A percentile compares a stretch with the other conserved stretches of the same genome.
These are phyloP conservation scores for Melanerpes formicivorus DNA, from an alignment of 2,113 vertebrate species.

Conservation along the genomic window DNA sequence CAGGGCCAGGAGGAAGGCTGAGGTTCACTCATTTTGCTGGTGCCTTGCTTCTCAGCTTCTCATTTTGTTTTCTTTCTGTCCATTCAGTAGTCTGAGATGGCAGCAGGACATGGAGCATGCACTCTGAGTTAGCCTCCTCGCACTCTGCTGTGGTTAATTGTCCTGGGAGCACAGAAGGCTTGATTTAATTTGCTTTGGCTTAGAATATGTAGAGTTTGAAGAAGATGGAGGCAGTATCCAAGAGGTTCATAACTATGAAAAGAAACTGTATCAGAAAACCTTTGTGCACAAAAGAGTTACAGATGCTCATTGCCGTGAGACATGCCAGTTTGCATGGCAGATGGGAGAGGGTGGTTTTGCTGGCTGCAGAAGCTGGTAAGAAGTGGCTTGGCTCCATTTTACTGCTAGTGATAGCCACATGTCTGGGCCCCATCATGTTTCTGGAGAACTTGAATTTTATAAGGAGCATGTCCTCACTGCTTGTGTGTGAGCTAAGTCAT, in stretches of 20 bases:
- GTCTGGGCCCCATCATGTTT: not conserved
- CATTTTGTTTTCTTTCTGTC: not conserved
- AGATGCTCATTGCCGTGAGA: not conserved
- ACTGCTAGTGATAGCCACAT: fast-evolving
- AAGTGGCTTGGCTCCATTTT: not conserved
- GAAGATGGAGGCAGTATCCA: not conserved
- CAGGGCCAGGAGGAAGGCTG: not conserved
- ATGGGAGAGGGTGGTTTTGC: not conserved
- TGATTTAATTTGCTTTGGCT: not conserved
- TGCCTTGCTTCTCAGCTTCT: not conserved
- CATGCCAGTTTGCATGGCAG: not conserved
- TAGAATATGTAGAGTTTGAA: not conserved
- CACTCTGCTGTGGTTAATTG: not conserved
- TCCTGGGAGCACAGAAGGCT: not conserved
- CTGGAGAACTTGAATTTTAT: not conserved
- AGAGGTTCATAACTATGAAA: not conserved
- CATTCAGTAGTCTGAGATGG: not conserved
- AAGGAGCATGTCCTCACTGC: not conserved
- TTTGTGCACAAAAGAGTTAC: not conserved
- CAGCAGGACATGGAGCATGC: not conserved
- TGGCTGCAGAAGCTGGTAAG: not conserved
- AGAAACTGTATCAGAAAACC: not conserved
- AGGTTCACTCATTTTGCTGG: not conserved
- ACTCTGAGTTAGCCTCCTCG: not conserved
- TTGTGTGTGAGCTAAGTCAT: not conserved